Evolutionary conservation across 1,140 invertebrate genomes (phyloP).

Genomic region (Sogatella furcifera): DNA sequence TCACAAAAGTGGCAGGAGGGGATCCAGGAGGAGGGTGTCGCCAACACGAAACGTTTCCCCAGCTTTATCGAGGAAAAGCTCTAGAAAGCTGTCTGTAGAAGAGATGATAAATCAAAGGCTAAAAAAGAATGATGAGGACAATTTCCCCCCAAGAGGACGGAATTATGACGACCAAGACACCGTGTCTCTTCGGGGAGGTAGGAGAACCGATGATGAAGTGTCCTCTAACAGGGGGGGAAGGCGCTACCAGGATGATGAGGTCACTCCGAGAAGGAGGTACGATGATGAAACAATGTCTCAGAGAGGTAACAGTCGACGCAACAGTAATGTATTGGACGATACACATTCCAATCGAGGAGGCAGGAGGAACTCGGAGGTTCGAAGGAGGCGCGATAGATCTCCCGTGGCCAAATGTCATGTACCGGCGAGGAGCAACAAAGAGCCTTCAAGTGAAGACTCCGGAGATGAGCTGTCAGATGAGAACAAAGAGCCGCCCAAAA

Average conservation of each 20-base stretch:
- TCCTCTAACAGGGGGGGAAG: slow-evolving; percentile 3
- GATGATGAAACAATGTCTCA: slow-evolving; percentile 13
- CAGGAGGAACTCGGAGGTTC: slow-evolving; percentile 14
- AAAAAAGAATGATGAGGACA: slow-evolving; percentile 11
- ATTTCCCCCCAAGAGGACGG: not conserved
- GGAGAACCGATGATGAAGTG: slow-evolving; percentile 6
- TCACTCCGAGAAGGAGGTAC: slow-evolving; percentile 8
- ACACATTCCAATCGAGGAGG: slow-evolving; percentile 15
- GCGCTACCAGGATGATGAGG: slow-evolving; percentile 9
- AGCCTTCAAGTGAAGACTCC: slow-evolving; percentile 9
- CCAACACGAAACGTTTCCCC: slow-evolving; percentile 10
- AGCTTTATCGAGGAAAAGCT: slow-evolving; percentile 7
- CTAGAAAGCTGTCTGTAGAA: slow-evolving; percentile 9
- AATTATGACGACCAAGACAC: slow-evolving; percentile 13
- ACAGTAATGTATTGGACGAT: slow-evolving; percentile 2
- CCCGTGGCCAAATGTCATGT: not conserved
- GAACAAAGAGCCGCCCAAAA: not conserved
- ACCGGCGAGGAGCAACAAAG: not conserved
- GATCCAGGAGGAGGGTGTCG: slow-evolving; percentile 8
- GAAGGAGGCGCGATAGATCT: slow-evolving; percentile 5
- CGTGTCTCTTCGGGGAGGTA: slow-evolving; percentile 4
- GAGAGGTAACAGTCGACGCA: not conserved
- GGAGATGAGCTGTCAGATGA: slow-evolving; percentile 8
- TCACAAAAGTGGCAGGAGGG: slow-evolving; percentile 1
- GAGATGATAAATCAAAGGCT: slow-evolving; percentile 8